A percentile compares a stretch with the other conserved stretches of the same genome.
Conservation (phyloP, 2,888 invertebrate species). For the Chironomus tentans region DNA sequence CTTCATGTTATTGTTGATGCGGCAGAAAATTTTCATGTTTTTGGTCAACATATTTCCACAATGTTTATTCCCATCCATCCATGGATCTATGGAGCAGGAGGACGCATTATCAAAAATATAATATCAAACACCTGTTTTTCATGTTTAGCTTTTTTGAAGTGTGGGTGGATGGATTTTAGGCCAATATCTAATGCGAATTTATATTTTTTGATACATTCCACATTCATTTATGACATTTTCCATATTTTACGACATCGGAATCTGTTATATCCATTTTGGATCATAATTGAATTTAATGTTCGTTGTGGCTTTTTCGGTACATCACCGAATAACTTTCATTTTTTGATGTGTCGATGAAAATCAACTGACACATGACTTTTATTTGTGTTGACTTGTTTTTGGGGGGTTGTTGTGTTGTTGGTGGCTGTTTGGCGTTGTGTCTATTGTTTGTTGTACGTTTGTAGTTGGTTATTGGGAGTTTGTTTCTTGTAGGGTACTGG, state of each 20-base stretch:
- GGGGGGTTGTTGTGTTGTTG: no score
- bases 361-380: not conserved
- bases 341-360: not conserved
- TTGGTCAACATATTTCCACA: slow-evolving; percentile 12
- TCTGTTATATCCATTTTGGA: not conserved
- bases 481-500: no score
- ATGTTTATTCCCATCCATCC: not conserved
- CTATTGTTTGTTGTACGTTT: no score
- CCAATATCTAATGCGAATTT: not conserved
- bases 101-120: slow-evolving; percentile 8
- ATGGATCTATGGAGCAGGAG: not conserved
- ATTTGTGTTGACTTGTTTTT: not conserved
- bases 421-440: no score
- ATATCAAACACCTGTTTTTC: slow-evolving; percentile 23
- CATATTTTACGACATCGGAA: not conserved
- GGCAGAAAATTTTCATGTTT: slow-evolving; percentile 20
- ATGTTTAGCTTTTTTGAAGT: not conserved
- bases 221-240: slow-evolving; percentile 9
- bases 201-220: not conserved
- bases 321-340: not conserved
- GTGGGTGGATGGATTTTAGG: not conserved
- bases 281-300: not conserved
- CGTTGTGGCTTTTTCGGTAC: not conserved
- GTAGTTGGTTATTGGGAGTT: no score
- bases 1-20: slow-evolving; percentile 2